Evolutionary conservation across 1,140 invertebrate species (phyloP).

Genomic region (Drosophila funebris): DNA sequence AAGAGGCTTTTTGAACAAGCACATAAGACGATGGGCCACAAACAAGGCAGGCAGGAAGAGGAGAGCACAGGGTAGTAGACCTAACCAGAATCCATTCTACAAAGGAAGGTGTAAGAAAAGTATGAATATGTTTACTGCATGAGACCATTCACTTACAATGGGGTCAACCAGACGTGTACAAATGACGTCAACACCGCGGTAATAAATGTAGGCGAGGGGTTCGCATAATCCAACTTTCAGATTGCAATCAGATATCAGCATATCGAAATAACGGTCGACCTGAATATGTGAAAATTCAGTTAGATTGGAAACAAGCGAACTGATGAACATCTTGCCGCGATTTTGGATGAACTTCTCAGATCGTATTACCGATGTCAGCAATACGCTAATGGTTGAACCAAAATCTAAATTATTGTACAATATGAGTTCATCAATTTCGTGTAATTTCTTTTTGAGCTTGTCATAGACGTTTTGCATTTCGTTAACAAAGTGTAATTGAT

Average conservation of each 20-base stretch:
- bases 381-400: constrained; percentile 86
- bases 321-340: constrained; percentile 88
- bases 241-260: background rate
- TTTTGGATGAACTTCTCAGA: constrained; percentile 88
- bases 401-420: constrained; percentile 88
- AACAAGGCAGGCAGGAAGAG: constrained; percentile 7
- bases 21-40: constrained; percentile 24
- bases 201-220: background rate
- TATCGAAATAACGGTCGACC: background rate
- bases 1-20: constrained; percentile 11
- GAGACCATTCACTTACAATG: constrained; percentile 18
- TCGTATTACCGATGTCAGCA: constrained; percentile 87
- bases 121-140: background rate
- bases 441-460: constrained; percentile 84
- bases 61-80: background rate
- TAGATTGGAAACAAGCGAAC: constrained; percentile 84
- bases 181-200: background rate
- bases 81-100: constrained; percentile 32
- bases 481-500: background rate
- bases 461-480: constrained; percentile 71
- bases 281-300: constrained; percentile 64
- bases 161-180: constrained; percentile 13
- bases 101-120: background rate
- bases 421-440: constrained; percentile 87
- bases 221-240: background rate